phyloP scores from a whole-genome alignment of 2,888 invertebrate species.

The Molorchus minor region DNA sequence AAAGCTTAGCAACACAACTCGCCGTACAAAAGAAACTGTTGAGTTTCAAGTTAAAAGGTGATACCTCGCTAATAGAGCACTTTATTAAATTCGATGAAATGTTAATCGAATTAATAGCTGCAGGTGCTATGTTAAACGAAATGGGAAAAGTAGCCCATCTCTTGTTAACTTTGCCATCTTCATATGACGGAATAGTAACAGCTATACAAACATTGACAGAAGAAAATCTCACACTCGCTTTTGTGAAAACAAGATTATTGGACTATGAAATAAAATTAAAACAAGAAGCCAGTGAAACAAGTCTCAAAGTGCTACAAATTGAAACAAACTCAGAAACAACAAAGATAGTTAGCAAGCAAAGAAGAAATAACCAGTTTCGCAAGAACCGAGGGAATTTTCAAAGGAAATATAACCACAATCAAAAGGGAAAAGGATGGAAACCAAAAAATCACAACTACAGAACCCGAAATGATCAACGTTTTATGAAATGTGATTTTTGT shows the following conservation, averaged over 20 bases:
- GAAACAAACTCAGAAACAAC: not conserved
- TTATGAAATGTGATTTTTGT: constrained; percentile 15
- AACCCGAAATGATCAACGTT: not conserved
- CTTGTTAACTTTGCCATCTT: constrained; percentile 49
- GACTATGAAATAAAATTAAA: constrained; percentile 38
- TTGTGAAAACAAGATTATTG: constrained; percentile 49
- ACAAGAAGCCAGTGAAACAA: not conserved
- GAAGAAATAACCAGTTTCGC: not conserved
- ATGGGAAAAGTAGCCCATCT: not conserved
- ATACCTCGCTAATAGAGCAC: constrained; percentile 36
- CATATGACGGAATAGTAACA: constrained; percentile 53
- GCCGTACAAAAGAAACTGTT: constrained; percentile 23
- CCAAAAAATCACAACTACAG: not conserved
- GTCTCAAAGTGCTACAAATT: not conserved
- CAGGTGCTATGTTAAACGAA: constrained; percentile 36
- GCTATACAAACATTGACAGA: constrained; percentile 54
- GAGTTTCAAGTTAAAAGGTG: constrained; percentile 21
- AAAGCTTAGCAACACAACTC: constrained; percentile 38
- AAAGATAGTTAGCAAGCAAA: not conserved
- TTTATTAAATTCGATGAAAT: constrained; percentile 52
- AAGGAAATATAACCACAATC: not conserved
- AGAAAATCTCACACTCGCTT: constrained; percentile 49
- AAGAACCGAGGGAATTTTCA: not conserved
- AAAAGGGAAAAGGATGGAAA: not conserved
- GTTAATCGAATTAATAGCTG: constrained; percentile 47